Evolutionary conservation across 2,113 vertebrate genomes (phyloP).

Genomic region (Neoarius graeffei): DNA sequence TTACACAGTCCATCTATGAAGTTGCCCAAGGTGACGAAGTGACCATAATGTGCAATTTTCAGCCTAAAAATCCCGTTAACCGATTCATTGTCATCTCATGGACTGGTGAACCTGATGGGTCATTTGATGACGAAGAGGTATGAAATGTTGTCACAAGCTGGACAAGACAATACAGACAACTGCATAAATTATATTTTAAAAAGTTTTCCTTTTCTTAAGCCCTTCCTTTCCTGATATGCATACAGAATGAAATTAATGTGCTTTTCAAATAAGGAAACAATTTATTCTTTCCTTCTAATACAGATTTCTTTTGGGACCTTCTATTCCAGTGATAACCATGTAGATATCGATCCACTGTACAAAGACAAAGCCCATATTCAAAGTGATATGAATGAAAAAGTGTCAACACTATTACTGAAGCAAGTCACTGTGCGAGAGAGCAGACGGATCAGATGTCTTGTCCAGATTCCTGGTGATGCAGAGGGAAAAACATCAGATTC

Average conservation of each 20-base stretch:
- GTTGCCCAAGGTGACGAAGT: slow-evolving; percentile 65
- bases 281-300: not conserved
- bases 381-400: fast-evolving
- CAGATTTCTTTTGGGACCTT: slow-evolving; percentile 68
- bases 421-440: slow-evolving; percentile 80
- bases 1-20: slow-evolving; percentile 58
- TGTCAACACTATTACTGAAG: slow-evolving; percentile 69
- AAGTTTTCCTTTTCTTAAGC: not conserved
- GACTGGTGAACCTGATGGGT: slow-evolving; percentile 45
- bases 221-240: not conserved
- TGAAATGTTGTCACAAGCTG: not conserved
- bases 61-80: fast-evolving
- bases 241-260: not conserved
- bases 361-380: slow-evolving; percentile 61
- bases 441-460: slow-evolving; percentile 71
- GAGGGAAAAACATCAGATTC: slow-evolving; percentile 28
- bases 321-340: not conserved
- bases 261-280: not conserved
- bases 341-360: slow-evolving; percentile 63
- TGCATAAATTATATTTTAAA: not conserved
- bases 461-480: slow-evolving; percentile 69
- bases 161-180: not conserved
- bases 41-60: slow-evolving; percentile 76
- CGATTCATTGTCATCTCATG: slow-evolving; percentile 57
- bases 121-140: slow-evolving; percentile 41